Conservation (phyloP, 2,888 invertebrate genomes). For the Lydus trimaculatus region DNA sequence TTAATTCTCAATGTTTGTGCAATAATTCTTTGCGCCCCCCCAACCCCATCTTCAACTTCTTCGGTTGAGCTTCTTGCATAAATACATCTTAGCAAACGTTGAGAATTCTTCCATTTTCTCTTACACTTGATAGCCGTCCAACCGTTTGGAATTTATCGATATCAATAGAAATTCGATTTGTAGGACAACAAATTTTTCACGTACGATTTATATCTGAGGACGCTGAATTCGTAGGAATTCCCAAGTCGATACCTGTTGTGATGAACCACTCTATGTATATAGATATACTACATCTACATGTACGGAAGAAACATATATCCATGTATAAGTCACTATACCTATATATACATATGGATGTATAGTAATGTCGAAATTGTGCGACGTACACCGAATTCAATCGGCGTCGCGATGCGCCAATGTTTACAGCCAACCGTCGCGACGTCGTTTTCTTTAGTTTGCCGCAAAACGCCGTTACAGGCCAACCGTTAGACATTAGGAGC, state of each 20-base stretch:
- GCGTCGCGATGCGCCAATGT: constrained; percentile 58
- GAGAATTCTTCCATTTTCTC: constrained; percentile 21
- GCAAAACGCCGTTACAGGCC: constrained; percentile 46
- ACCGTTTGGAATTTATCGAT: constrained; percentile 50
- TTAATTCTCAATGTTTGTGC: constrained; percentile 10
- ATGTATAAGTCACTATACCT: constrained; percentile 37
- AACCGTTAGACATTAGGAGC: constrained; percentile 19
- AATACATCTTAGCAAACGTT: constrained; percentile 38
- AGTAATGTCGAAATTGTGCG: constrained; percentile 35
- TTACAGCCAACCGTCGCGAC: constrained; percentile 57
- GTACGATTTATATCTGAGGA: constrained; percentile 49
- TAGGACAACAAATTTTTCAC: constrained; percentile 56
- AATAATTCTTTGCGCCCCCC: neutral
- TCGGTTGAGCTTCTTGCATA: constrained; percentile 27
- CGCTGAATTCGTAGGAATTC: constrained; percentile 50
- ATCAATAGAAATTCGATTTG: constrained; percentile 57
- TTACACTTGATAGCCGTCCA: constrained; percentile 38
- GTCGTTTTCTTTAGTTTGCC: constrained; percentile 56
- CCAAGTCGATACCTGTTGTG: constrained; percentile 44
- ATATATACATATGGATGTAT: neutral
- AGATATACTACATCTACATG: neutral
- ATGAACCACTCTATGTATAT: neutral
- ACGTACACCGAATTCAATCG: constrained; percentile 35
- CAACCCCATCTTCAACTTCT: neutral
- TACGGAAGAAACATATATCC: constrained; percentile 40